Conservation (phyloP, 2,797 vertebrate genomes). For the Rhynchonycteris naso region DNA sequence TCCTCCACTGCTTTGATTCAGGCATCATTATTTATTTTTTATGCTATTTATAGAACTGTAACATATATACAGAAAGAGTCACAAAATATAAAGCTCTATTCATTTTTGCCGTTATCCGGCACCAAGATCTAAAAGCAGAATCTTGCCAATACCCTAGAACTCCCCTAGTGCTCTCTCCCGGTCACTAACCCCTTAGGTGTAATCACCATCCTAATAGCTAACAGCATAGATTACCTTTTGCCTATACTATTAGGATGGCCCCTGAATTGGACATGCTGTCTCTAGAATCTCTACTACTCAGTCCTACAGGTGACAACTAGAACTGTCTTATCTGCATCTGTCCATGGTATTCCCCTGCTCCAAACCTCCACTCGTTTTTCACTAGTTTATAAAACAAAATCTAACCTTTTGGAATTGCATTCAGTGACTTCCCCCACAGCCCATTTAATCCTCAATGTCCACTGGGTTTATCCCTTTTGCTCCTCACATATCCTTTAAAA, state of each 20-base stretch:
- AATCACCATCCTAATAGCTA: not conserved
- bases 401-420: not conserved
- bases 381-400: not conserved
- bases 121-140: not conserved
- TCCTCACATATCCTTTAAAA: slow-evolving; percentile 7
- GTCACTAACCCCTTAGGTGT: not conserved
- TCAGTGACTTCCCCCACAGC: not conserved
- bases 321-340: not conserved
- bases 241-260: not conserved
- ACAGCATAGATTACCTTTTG: not conserved
- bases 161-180: not conserved
- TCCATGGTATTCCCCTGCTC: not conserved
- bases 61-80: not conserved
- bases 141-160: not conserved
- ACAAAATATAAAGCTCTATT: not conserved
- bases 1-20: not conserved
- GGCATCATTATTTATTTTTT: not conserved
- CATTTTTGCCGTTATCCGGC: not conserved
- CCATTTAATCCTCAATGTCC: not conserved
- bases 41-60: not conserved
- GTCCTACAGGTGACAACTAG: not conserved
- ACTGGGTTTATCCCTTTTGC: not conserved
- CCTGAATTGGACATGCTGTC: not conserved
- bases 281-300: not conserved
- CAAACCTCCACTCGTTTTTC: not conserved